phyloP scores from a whole-genome alignment of 1,140 invertebrate species.

The Aphis gossypii region DNA sequence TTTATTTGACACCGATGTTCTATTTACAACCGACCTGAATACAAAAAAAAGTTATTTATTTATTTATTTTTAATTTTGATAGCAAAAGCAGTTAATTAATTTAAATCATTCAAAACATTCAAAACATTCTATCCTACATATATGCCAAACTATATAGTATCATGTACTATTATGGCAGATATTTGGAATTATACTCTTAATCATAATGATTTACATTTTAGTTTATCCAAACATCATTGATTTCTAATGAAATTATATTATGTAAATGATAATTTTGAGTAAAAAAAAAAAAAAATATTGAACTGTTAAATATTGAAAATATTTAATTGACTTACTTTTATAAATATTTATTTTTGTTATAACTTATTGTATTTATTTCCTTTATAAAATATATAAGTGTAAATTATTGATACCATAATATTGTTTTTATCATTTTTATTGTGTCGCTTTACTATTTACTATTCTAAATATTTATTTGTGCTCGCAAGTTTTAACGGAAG shows the following conservation, averaged over 20 bases:
- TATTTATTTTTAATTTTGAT: not conserved
- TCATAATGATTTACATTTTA: not conserved
- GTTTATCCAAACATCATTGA: not conserved
- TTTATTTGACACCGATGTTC: not conserved
- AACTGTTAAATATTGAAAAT: not conserved
- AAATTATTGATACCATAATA: not conserved
- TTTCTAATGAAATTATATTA: not conserved
- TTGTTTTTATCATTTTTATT: not conserved
- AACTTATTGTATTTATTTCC: conserved; percentile 7
- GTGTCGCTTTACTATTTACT: not conserved
- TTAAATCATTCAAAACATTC: not conserved
- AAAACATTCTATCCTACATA: not conserved
- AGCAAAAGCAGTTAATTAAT: not conserved
- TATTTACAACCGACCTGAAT: not conserved
- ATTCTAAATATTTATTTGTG: not conserved
- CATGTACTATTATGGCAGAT: not conserved
- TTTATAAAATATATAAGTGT: not conserved
- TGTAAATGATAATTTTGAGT: not conserved
- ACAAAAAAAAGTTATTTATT: no score
- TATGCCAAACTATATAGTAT: not conserved
- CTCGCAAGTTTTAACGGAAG: not conserved
- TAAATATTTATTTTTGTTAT: not conserved
- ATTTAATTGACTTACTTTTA: conserved; percentile 1
- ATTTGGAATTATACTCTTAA: not conserved
- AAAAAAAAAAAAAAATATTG: not conserved